Evolutionary conservation across 2,888 invertebrate genomes (phyloP), one percentile per base, ranked within the genome.

Genomic region (Tetramorium bicarinatum): DNA sequence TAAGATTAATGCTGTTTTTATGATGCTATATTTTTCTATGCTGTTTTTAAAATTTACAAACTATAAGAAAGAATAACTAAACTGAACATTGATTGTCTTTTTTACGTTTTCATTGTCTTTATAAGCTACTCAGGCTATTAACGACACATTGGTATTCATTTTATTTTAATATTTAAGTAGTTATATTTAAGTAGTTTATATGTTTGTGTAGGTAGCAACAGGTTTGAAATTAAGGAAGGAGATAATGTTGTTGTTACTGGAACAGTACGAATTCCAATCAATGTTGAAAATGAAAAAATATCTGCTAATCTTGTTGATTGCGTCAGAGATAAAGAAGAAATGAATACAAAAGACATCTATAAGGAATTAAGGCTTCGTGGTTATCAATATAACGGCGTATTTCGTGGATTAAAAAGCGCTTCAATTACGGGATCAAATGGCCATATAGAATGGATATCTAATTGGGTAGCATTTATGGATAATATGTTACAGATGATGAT

Each of bases 231-330:
- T 62, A 96, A 97, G 0, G 97, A 97, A 94, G 96, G 97, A 7
- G 96, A 96, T 13, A 96, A 96, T 0, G 96, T 97, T 0, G 96
- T 98, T 44, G 97, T 97, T 1, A 97, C 97, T 0, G 98, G 98
- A 34, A 96, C 95, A 52, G 96, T 97, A 74, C 96, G 96, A 76
- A 95, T 96, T 7, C 96, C 96, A 84, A 95, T 96, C 90, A 95
- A 96, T 59, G 87, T 93, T 18, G 72, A 86, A 13, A 85, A 88
- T 0, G 91, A 93, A 44, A 87, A 82, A 49, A 4, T 82, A 71
- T 15, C 72, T 87, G 3, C 87, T 93, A 2, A 91, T 88, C 11
- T 47, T 9, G 87, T 88, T 29, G 76, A 87, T 21, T 77, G 88
- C 2, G 89, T 88, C 6, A 84, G 88, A 25, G 61, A 81, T 0